Evolutionary conservation across 2,113 vertebrate genomes (phyloP).

Genomic region (Myodes glareolus): DNA sequence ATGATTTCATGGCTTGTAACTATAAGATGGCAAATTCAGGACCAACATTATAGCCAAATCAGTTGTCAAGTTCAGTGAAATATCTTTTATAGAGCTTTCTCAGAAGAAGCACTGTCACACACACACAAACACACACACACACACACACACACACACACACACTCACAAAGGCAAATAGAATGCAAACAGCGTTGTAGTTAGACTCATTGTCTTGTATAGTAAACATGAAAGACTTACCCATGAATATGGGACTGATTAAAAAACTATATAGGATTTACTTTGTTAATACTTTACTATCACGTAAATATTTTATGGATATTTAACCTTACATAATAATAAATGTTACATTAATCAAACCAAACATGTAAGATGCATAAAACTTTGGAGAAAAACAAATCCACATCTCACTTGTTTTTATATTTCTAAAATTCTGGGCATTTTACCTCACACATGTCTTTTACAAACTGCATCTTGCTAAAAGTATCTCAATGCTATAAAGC

Average conservation of each 20-base stretch:
- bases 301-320: background rate
- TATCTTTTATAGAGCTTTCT: background rate
- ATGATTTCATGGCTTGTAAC: background rate
- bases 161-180: too few species aligned
- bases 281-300: background rate
- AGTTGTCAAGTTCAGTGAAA: background rate
- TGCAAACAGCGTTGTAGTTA: background rate
- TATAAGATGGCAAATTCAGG: background rate
- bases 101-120: too few species aligned
- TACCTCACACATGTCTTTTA: background rate
- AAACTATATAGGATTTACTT: background rate
- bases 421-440: background rate
- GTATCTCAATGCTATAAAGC: background rate
- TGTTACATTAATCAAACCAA: background rate
- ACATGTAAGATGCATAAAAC: background rate
- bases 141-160: too few species aligned
- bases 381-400: background rate
- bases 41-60: background rate
- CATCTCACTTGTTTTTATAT: background rate
- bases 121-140: too few species aligned
- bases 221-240: background rate
- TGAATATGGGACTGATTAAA: background rate
- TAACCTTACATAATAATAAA: background rate
- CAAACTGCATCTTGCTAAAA: background rate
- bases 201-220: too few species aligned